These are phyloP conservation scores for Aporophyla nigra DNA, from an alignment of 2,888 invertebrate genomes.

Conservation along the genomic window DNA sequence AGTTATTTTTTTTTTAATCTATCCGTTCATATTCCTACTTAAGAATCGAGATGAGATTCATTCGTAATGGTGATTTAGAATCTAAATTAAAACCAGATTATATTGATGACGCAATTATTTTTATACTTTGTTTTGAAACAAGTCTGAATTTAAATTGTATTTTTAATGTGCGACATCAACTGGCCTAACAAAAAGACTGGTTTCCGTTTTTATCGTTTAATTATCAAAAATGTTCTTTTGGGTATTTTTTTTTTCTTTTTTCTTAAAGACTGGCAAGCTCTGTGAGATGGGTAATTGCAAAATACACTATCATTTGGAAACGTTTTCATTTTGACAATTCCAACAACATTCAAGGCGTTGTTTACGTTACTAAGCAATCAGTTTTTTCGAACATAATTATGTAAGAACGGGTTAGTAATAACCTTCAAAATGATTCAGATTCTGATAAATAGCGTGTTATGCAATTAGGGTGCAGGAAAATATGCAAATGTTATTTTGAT, in stretches of 20 bases:
- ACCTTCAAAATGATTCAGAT: too few relatives aligned
- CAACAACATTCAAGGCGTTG: too few relatives aligned
- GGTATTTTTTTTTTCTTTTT: background rate
- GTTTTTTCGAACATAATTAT: too few relatives aligned
- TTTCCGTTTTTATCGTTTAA: background rate
- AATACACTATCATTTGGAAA: too few relatives aligned
- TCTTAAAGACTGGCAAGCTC: too few relatives aligned
- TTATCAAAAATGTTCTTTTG: background rate
- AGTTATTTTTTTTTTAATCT: background rate
- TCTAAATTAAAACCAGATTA: slow-evolving; percentile 17
- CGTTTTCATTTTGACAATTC: too few relatives aligned
- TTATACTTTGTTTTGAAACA: slow-evolving; percentile 23
- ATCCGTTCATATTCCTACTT: background rate
- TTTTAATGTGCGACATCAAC: slow-evolving; percentile 3
- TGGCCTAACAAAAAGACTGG: slow-evolving; percentile 7
- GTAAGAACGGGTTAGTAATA: too few relatives aligned
- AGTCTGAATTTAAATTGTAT: slow-evolving; percentile 16
- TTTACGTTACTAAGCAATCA: too few relatives aligned
- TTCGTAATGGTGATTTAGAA: background rate
- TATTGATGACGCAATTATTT: slow-evolving; percentile 28
- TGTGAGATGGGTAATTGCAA: too few relatives aligned
- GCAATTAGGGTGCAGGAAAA: too few relatives aligned
- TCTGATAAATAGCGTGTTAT: too few relatives aligned
- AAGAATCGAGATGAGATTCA: too few relatives aligned
- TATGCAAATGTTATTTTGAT: background rate